A percentile compares a stretch with the other conserved stretches of the same genome.
Evolutionary conservation across 2,797 vertebrate species (phyloP).

Genomic region (Myotis pilosus): DNA sequence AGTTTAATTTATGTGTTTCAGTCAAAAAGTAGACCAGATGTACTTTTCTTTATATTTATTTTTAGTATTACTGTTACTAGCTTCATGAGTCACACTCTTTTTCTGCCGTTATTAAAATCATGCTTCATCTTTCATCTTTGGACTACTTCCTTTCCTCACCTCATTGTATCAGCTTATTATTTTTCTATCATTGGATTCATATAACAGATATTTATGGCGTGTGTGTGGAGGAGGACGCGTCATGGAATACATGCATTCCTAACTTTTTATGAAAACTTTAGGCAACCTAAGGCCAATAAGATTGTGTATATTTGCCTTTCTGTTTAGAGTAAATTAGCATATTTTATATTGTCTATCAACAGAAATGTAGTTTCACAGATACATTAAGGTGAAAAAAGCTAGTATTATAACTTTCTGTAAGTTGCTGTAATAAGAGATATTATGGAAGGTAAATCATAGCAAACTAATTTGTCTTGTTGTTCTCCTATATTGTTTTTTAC

Average conservation of each 20-base stretch:
- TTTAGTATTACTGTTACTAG: background rate
- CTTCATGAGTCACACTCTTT: background rate
- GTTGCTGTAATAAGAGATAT: background rate
- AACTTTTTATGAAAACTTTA: background rate
- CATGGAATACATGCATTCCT: background rate
- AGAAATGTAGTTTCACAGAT: constrained; percentile 8
- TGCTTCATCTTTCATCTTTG: background rate
- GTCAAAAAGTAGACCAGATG: background rate
- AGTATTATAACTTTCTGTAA: background rate
- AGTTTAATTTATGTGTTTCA: background rate
- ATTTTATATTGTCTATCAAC: constrained; percentile 6
- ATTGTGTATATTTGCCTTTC: background rate
- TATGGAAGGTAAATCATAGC: background rate
- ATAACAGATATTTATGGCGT: background rate
- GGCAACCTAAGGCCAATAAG: background rate
- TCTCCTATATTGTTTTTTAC: background rate
- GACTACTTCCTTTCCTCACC: background rate
- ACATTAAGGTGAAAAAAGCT: constrained; percentile 5
- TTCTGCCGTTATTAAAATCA: background rate
- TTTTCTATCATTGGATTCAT: background rate
- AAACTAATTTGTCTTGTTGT: background rate
- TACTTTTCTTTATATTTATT: constrained; percentile 6
- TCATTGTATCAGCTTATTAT: background rate
- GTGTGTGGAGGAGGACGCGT: background rate
- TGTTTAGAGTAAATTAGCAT: background rate